These are phyloP conservation scores for Myopa testacea DNA, from an alignment of 2,888 invertebrate genomes.

Conservation along the genomic window DNA sequence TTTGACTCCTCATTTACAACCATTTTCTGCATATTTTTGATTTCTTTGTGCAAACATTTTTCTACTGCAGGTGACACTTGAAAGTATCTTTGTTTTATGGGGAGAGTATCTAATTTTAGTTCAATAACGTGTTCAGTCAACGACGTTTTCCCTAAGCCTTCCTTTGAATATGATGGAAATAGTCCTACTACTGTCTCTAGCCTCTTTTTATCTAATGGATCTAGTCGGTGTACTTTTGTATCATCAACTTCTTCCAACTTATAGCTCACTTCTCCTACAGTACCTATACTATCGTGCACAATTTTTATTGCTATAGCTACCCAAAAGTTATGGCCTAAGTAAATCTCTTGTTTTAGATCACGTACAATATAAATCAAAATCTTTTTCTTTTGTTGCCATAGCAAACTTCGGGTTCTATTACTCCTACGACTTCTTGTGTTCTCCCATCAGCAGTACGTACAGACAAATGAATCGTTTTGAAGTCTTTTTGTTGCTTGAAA, in stretches of 20 bases:
- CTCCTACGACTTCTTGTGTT: too few species aligned
- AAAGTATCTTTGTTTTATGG: too few species aligned
- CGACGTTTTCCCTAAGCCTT: neutral
- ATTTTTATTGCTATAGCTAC: neutral
- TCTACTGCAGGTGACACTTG: neutral
- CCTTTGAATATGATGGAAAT: neutral
- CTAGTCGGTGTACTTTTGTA: neutral
- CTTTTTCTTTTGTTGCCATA: too few species aligned
- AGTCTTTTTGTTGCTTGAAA: too few species aligned
- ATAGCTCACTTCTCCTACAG: neutral
- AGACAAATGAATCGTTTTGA: too few species aligned
- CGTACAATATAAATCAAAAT: neutral
- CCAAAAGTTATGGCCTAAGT: neutral
- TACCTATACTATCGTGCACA: neutral
- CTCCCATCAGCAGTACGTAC: too few species aligned
- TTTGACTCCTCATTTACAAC: conserved; percentile 28
- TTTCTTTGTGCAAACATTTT: neutral
- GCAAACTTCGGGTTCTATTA: too few species aligned
- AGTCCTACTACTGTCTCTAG: neutral
- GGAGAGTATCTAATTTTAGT: neutral
- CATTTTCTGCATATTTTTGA: neutral
- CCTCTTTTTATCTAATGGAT: neutral
- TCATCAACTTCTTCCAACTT: neutral
- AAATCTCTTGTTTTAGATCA: neutral
- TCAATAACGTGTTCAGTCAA: neutral